Evolutionary conservation across 2,888 invertebrate species (phyloP), one percentile per base, ranked within the genome.

Genomic region (Andrena flavipes): DNA sequence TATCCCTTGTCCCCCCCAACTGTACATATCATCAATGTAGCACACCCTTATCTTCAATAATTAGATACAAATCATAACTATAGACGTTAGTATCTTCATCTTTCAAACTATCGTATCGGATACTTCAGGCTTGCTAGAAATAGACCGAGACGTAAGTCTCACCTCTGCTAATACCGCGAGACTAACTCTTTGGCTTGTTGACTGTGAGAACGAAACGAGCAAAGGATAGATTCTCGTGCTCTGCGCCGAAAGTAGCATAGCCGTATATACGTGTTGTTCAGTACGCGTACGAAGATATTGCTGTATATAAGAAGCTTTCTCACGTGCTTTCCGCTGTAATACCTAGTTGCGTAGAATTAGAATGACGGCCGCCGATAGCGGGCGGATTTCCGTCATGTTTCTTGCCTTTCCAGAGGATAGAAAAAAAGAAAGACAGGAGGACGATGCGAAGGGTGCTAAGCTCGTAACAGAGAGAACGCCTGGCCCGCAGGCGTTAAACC

Each of bases 351-450:
- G 75, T 87, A 87, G 87, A 70, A 16, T 63, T 65, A 67, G 74
- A 68, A 84, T 74, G 64, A 88, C 84, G 88, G 89, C 84, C 82
- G 89, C 82, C 87, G 49, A 75, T 82, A 87, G 80, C 83, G 75
- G 87, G 85, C 87, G 88, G 87, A 88, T 84, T 71, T 76, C 85
- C 89, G 90, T 90, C 90, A 90, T 82, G 76, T 90, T 88, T 88
- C 88, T 89, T 90, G 88, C 89, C 86, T 90, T 90, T 91, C 71
- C 91, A 90, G 90, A 89, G 79, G 67, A 64, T 65, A 80, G 78
- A 54, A 23, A 23, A 3, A 56, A 20, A 26, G 79, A 84, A 78
- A 83, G 76, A 78, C 82, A 84, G 75, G 74, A 64, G 76, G 83
- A 89, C 75, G 80, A 85, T 83, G 85, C 83, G 63, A 82, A 82